Base-by-base conservation (phyloP, 1,140 invertebrate genomes). In the Prorops nasuta region DNA sequence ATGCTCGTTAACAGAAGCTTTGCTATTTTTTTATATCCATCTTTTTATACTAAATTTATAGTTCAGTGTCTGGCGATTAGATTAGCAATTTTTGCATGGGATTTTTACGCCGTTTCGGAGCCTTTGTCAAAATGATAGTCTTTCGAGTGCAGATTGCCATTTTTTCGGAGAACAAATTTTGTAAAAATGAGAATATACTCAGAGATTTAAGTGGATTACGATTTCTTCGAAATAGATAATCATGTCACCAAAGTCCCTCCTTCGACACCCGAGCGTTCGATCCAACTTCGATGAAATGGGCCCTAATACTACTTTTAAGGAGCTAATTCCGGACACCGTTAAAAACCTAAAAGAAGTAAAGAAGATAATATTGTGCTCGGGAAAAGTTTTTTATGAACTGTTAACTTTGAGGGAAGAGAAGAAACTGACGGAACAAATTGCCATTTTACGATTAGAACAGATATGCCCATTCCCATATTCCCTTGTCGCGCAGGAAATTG, bases 331-430 rank as follows among this genome's bases (percentile, higher is more conserved):
- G 10, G 88, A 90, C 38, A 51, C 44, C 3, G 83, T 81, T 0
- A 81, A 83, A 1, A 82, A 85, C 12, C 77, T 84, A 0, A 66
- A 77, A 1, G 63, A 65, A 12, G 88, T 92, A 1, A 83, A 86
- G 64, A 87, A 88, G 67, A 53, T 92, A 0, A 69, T 94, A 3
- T 85, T 94, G 64, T 93, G 90, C 64, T 80, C 81, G 8, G 90
- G 92, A 6, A 93, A 93, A 74, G 83, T 95, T 2, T 94, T 89
- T 62, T 94, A 94, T 67, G 93, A 93, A 37, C 74, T 96, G 31
- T 63, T 81, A 8, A 83, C 86, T 34, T 82, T 85, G 40, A 74
- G 90, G 9, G 80, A 83, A 47, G 83, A 85, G 52, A 80, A 78
- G 54, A 83, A 85, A 35, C 60, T 90, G 4, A 81, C 87, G 18